These are phyloP conservation scores for Galaxias olidus DNA, from an alignment of 2,797 vertebrate genomes.

Conservation along the genomic window DNA sequence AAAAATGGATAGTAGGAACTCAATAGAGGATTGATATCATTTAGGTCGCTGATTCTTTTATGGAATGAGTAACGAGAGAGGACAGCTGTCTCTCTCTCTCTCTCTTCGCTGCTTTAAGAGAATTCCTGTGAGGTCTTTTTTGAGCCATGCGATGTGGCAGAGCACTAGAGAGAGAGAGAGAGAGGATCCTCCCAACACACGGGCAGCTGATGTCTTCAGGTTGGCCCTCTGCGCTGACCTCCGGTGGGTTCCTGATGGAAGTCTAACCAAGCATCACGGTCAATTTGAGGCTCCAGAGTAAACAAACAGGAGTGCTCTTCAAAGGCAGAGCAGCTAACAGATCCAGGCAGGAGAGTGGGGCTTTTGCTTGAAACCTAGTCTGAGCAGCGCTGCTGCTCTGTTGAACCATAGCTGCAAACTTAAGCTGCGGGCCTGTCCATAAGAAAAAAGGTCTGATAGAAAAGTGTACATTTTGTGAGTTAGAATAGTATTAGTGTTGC, in stretches of 20 bases:
- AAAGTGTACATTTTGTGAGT: too few species aligned
- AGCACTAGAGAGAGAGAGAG: conserved; percentile 26
- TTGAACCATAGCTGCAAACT: not conserved
- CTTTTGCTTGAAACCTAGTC: conserved; percentile 12
- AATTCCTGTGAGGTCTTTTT: conserved; percentile 34
- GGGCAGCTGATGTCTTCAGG: conserved; percentile 48
- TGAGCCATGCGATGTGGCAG: not conserved
- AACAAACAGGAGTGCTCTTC: conserved; percentile 61
- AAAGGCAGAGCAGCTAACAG: conserved; percentile 39
- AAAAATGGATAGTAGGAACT: conserved; percentile 58
- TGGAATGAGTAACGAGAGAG: conserved; percentile 45
- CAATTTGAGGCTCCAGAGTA: conserved; percentile 58
- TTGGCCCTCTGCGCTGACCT: conserved; percentile 55
- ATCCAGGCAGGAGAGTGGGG: conserved; percentile 20
- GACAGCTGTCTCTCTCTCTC: conserved; percentile 27
- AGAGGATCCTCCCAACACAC: conserved; percentile 28
- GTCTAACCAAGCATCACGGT: conserved; percentile 61
- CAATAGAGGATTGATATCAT: conserved; percentile 46
- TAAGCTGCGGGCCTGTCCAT: not conserved
- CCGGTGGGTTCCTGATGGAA: conserved; percentile 60
- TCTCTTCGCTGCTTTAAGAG: conserved; percentile 17
- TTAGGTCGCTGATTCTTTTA: conserved; percentile 53
- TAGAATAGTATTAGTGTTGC: too few species aligned
- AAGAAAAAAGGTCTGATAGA: too few species aligned
- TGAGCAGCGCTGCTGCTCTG: too few species aligned